Base-by-base conservation (phyloP, 2,888 invertebrate genomes). In the Apamea anceps region DNA sequence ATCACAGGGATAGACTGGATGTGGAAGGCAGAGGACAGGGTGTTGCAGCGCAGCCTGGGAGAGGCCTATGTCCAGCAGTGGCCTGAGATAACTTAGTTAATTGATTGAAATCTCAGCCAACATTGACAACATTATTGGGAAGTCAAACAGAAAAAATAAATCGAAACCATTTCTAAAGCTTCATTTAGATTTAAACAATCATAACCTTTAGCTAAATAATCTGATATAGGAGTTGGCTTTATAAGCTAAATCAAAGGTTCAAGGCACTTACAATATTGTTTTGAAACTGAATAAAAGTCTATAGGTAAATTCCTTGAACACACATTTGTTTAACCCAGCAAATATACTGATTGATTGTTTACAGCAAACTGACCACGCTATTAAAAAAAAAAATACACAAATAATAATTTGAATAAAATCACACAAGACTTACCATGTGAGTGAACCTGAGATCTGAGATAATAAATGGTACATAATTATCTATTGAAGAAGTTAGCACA, bases 361-460 rank as follows among this genome's bases (percentile, higher is more conserved):
- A 70, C 8, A 18, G 4, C 8, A 76, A 48, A n/a, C 0, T 5
- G 12, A 25, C 0, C 1, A 48, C 5, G 6, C 5, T 51, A 25
- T 10, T 7, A 10, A 18, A 51, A 60, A 37, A 25, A n/a, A 48
- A 65, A 32, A 3, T 3, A 12, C 3, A 57, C n/a, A 60, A 72
- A 13, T 13, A 72, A 7, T 25, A 45, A 18, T 28, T n/a, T 15
- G 1, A 51, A 51, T 28, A 21, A 51, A 7, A 75, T 0, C 4
- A 5, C 7, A 45, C 2, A 25, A 25, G 1, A 28, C 81, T 79
- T 48, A 81, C 75, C 81, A 57, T 48, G 54, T 12, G 5, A 25
- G 21, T 51, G 48, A 62, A 28, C 10, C 48, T 48, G 48, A 15
- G 48, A 15, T 63, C 18, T 45, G 42, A 45, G 54, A 25, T 25